Evolutionary conservation across 2,888 invertebrate genomes (phyloP).

Genomic region (Parelbella ahira): DNA sequence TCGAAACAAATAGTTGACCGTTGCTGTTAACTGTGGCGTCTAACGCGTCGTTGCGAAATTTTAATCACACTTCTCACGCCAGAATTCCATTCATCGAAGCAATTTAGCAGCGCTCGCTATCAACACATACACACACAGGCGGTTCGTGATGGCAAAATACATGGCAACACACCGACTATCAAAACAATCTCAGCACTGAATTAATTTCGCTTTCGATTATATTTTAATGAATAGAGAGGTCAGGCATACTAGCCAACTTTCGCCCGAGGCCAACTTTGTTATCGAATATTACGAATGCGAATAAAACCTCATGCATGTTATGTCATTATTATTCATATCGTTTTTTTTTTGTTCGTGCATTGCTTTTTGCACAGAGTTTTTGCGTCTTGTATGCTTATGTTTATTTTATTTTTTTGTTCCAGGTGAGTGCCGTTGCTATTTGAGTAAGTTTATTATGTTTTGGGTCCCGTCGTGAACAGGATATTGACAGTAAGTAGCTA

Average conservation of each 20-base stretch:
- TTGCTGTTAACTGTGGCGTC: constrained; percentile 1
- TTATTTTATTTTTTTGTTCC: constrained; percentile 44
- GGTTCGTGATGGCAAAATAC: constrained; percentile 36
- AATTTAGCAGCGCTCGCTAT: constrained; percentile 29
- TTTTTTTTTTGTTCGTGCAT: no score
- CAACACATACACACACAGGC: constrained; percentile 24
- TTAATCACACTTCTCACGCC: constrained; percentile 27
- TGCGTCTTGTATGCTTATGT: no score
- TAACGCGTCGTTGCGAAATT: constrained; percentile 24
- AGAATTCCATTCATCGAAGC: constrained; percentile 29
- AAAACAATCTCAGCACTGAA: constrained; percentile 57
- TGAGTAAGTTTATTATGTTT: not conserved
- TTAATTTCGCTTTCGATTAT: constrained; percentile 76
- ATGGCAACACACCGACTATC: constrained; percentile 53
- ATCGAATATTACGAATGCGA: constrained; percentile 50
- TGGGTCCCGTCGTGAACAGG: no score
- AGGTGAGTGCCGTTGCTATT: constrained; percentile 44
- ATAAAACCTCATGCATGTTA: constrained; percentile 44
- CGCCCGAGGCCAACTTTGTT: constrained; percentile 57
- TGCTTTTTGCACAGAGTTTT: no score
- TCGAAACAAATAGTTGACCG: constrained; percentile 8
- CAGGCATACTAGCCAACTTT: constrained; percentile 60
- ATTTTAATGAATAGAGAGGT: constrained; percentile 70
- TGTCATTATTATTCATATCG: constrained; percentile 30
- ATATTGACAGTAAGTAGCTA: no score